Evolutionary conservation across 2,888 invertebrate genomes (phyloP), one percentile per base, ranked within the genome.

Genomic region (Homarus gammarus): DNA sequence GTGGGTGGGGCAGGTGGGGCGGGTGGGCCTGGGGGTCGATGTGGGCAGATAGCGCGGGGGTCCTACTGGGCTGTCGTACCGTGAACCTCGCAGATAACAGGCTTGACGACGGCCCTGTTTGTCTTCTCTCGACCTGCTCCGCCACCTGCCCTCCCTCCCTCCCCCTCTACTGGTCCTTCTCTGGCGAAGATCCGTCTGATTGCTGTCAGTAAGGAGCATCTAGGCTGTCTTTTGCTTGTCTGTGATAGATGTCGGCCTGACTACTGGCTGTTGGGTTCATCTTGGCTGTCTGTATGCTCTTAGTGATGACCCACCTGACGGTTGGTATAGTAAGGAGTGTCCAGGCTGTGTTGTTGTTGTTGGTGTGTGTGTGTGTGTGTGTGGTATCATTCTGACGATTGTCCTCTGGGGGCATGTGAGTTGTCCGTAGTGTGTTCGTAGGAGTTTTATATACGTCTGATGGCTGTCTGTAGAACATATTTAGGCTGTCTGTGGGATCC

Each of bases 101-200:
- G 18, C 38, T 8, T n/a, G 72, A n/a, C 33, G 83, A 83, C 83
- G 72, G 72, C 72, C 72, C 82, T 82, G 83, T 83, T 83, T 83
- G 72, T 83, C 83, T 83, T 72, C 27, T 2, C n/a, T 51, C 27
- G 8, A 40, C 44, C 70, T 70, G n/a, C 6, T 31, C 78, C 78
- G 0, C 78, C 56, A 15, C 61, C 6, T 61, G 36, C 27, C 31
- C 72, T n/a, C 44, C 40, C 10, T 68, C 70, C 51, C 68, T 68
- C 64, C 68, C 82, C 38, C 70, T 68, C 44, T 72, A 68, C 68
- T 40, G 64, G 40, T 33, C 72, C 72, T 33, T 70, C 31, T 31
- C 49, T 49, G 49, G 49, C n/a, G 12, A 27, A 64, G 33, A 56
- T 61, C 33, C 36, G 36, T 22, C 79, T 44, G 56, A 78, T 78